phyloP scores from a whole-genome alignment of 1,140 invertebrate genomes.

The honey bee (Apis mellifera) region Amel_HAv3.1 CM009932.2:5229501-5230000 shows the following conservation, averaged over 20 bases:
- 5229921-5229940: neutral
- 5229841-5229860: neutral
- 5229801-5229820: slow-evolving; percentile 44
- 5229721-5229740: slow-evolving; percentile 56
- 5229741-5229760: slow-evolving; percentile 59
- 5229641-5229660: slow-evolving; percentile 52
- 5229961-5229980: no score
- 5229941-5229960: neutral
- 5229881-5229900: neutral
- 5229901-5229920: neutral
- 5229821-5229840: slow-evolving; percentile 12
- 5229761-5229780: slow-evolving; percentile 60
- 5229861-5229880: neutral
- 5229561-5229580: no score
- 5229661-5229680: slow-evolving; percentile 47
- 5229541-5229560: neutral
- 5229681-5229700: slow-evolving; percentile 67
- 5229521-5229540: neutral
- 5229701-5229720: slow-evolving; percentile 35
- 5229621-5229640: slow-evolving; percentile 45
- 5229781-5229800: slow-evolving; percentile 55
- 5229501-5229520: neutral
- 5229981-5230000: neutral
- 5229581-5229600: slow-evolving; percentile 43
- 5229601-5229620: slow-evolving; percentile 59